Percentiles rank a stretch among this genome's conserved stretches.
These are phyloP conservation scores for Cosmia pyralina DNA, from an alignment of 2,888 invertebrate genomes.

Conservation along the genomic window DNA sequence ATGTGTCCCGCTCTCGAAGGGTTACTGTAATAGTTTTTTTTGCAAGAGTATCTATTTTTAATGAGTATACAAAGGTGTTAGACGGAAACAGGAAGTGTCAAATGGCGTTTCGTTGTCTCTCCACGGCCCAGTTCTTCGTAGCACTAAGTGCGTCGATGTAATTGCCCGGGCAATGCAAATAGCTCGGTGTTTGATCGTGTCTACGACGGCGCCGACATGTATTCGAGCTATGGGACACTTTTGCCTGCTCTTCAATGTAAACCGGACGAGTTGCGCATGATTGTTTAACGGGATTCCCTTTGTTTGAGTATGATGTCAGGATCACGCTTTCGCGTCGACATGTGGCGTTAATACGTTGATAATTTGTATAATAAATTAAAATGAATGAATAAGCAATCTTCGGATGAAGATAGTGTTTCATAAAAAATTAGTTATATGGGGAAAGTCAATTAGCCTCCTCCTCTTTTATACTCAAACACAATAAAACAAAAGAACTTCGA, in stretches of 20 bases:
- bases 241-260: slow-evolving; percentile 66
- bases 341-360: slow-evolving; percentile 40
- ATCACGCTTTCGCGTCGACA: slow-evolving; percentile 64
- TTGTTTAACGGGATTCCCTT: slow-evolving; percentile 78
- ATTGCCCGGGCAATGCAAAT: slow-evolving; percentile 88
- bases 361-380: slow-evolving; percentile 17
- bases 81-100: slow-evolving; percentile 89
- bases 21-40: slow-evolving; percentile 66
- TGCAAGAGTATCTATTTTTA: slow-evolving; percentile 69
- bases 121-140: slow-evolving; percentile 86
- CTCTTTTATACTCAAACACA: background rate
- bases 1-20: slow-evolving; percentile 52
- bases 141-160: slow-evolving; percentile 88
- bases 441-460: background rate
- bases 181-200: slow-evolving; percentile 77
- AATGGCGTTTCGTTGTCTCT: slow-evolving; percentile 88
- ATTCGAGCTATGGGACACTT: slow-evolving; percentile 70
- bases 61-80: slow-evolving; percentile 69
- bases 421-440: too few relatives aligned
- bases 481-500: background rate
- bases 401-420: too few relatives aligned
- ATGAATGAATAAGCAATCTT: background rate
- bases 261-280: slow-evolving; percentile 70
- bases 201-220: slow-evolving; percentile 69
- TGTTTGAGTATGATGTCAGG: slow-evolving; percentile 68